These are phyloP conservation scores for Oligia fasciuncula DNA, from an alignment of 2,888 invertebrate genomes.

Conservation along the genomic window DNA sequence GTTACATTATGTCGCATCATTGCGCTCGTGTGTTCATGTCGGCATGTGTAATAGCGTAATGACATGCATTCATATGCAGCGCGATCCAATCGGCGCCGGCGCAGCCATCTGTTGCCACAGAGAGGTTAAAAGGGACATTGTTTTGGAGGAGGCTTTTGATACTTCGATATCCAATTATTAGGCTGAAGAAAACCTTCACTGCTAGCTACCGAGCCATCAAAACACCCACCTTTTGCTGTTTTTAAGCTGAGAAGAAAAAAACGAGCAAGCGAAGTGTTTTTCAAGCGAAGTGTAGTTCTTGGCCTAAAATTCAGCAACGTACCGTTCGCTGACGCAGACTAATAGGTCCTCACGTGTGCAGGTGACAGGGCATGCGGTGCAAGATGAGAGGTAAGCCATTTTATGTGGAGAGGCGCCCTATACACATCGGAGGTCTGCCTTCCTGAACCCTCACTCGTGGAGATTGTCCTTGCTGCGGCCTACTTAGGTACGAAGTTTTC, in stretches of 20 bases:
- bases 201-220: not conserved
- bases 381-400: no score
- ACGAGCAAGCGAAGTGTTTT: not conserved
- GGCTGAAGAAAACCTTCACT: not conserved
- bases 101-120: slow-evolving; percentile 41
- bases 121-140: slow-evolving; percentile 1
- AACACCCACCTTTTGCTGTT: not conserved
- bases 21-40: slow-evolving; percentile 39
- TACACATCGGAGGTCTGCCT: no score
- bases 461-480: no score
- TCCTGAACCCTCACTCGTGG: no score
- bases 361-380: no score
- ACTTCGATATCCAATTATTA: no score
- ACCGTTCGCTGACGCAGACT: no score
- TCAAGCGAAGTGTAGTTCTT: no score
- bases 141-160: slow-evolving; percentile 46
- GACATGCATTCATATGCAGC: slow-evolving; percentile 51
- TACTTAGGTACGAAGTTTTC: no score
- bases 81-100: slow-evolving; percentile 48
- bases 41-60: slow-evolving; percentile 48
- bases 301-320: no score
- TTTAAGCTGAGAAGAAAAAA: not conserved
- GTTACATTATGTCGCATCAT: slow-evolving; percentile 32
- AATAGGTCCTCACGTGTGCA: no score
- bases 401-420: no score